Conservation (phyloP, 2,797 vertebrate species). For the Lutjanus campechanus region DNA sequence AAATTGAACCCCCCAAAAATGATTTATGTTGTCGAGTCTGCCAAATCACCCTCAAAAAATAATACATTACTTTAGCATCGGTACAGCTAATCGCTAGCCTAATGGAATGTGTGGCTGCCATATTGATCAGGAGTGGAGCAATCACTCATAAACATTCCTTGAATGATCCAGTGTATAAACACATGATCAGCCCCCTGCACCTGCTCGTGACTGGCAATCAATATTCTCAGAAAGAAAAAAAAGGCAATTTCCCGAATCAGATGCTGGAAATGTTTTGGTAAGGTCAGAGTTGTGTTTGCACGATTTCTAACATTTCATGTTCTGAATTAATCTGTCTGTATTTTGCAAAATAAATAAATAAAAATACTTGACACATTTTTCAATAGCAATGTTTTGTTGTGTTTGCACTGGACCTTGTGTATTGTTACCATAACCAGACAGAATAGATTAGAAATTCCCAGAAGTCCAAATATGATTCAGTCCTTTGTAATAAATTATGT, state of each 20-base stretch:
- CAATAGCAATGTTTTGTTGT: slow-evolving; percentile 32
- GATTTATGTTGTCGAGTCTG: slow-evolving; percentile 76
- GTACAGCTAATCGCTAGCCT: slow-evolving; percentile 79
- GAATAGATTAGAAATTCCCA: slow-evolving; percentile 5
- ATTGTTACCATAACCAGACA: slow-evolving; percentile 18
- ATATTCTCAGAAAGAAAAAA: slow-evolving; percentile 57
- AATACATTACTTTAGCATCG: slow-evolving; percentile 77
- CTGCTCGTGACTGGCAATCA: slow-evolving; percentile 54
- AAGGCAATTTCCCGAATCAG: slow-evolving; percentile 38
- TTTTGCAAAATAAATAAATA: background rate
- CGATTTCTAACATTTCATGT: slow-evolving; percentile 17
- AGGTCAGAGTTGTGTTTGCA: slow-evolving; percentile 45
- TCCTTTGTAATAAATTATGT: slow-evolving; percentile 5
- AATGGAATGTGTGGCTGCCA: slow-evolving; percentile 78
- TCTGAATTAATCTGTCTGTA: slow-evolving; percentile 34
- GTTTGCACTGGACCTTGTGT: slow-evolving; percentile 10
- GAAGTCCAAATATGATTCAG: slow-evolving; percentile 2
- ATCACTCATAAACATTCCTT: slow-evolving; percentile 73
- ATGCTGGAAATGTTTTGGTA: slow-evolving; percentile 41
- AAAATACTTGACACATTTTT: slow-evolving; percentile 3
- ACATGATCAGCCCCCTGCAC: slow-evolving; percentile 52
- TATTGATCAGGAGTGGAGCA: slow-evolving; percentile 76
- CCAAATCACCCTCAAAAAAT: slow-evolving; percentile 75
- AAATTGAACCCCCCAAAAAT: slow-evolving; percentile 67
- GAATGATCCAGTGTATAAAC: slow-evolving; percentile 67